Conservation (phyloP, 1,140 invertebrate genomes). For the Brachionus plicatilis region DNA sequence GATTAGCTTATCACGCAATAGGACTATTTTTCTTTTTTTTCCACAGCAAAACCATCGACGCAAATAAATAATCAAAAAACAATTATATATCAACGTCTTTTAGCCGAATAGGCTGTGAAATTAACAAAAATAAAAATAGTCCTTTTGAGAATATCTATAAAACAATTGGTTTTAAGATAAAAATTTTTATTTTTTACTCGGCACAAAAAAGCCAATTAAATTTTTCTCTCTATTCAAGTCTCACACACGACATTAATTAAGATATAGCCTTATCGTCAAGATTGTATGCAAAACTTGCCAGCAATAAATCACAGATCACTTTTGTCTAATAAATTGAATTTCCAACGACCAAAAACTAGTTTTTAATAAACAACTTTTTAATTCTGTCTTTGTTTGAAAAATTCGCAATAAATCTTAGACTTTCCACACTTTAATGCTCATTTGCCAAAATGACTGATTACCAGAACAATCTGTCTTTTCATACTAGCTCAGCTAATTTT, state of each 20-base stretch:
- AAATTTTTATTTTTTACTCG: not conserved
- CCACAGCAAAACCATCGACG: not conserved
- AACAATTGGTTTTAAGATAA: not conserved
- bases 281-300: not conserved
- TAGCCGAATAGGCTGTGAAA: not conserved
- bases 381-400: not conserved
- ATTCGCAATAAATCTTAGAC: not conserved
- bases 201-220: not conserved
- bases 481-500: not conserved
- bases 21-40: not conserved
- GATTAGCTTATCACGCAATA: constrained; percentile 3
- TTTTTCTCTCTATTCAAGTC: not conserved
- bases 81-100: not conserved
- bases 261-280: not conserved
- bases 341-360: constrained; percentile 23
- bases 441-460: constrained; percentile 3
- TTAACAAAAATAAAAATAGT: not conserved
- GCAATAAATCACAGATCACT: constrained; percentile 11
- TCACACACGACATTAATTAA: constrained; percentile 38
- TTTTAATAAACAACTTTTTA: constrained; percentile 22
- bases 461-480: not conserved
- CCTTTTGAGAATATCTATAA: not conserved
- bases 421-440: not conserved
- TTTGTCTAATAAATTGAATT: constrained; percentile 25
- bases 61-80: not conserved